phyloP scores from a whole-genome alignment of 1,140 invertebrate species.

The Holcopasites calliopsidis region DNA sequence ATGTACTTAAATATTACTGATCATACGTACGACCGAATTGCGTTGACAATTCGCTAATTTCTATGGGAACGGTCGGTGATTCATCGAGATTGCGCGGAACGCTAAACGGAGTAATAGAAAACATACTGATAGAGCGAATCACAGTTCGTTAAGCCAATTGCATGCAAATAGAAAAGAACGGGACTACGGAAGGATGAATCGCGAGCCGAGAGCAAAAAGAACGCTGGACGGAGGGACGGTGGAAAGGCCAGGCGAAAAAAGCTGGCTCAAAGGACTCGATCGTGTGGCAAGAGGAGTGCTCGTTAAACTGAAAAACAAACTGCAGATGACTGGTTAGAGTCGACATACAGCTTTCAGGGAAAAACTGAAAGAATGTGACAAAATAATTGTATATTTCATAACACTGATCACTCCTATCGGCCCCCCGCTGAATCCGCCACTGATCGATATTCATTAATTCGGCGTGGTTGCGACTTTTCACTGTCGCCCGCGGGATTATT shows the following conservation, averaged over 20 bases:
- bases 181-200: neutral
- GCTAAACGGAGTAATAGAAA: neutral
- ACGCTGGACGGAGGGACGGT: neutral
- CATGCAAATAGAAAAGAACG: constrained; percentile 23
- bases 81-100: neutral
- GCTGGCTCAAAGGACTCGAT: constrained; percentile 52
- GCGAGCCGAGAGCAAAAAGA: neutral
- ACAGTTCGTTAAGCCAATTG: constrained; percentile 50
- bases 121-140: constrained; percentile 18
- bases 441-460: no score
- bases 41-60: neutral
- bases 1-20: no score
- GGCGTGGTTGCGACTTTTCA: neutral
- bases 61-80: neutral
- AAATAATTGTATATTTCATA: no score
- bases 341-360: constrained; percentile 7
- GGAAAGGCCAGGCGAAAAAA: constrained; percentile 2
- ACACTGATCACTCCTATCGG: no score
- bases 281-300: constrained; percentile 54
- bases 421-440: no score
- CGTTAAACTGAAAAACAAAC: constrained; percentile 64
- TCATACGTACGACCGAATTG: no score
- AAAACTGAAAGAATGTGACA: constrained; percentile 24
- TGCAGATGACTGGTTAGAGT: constrained; percentile 24
- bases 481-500: constrained; percentile 10